A percentile compares a stretch with the other conserved stretches of the same genome.
Conservation (phyloP, 2,797 vertebrate species). For the Scolopax rusticola region DNA sequence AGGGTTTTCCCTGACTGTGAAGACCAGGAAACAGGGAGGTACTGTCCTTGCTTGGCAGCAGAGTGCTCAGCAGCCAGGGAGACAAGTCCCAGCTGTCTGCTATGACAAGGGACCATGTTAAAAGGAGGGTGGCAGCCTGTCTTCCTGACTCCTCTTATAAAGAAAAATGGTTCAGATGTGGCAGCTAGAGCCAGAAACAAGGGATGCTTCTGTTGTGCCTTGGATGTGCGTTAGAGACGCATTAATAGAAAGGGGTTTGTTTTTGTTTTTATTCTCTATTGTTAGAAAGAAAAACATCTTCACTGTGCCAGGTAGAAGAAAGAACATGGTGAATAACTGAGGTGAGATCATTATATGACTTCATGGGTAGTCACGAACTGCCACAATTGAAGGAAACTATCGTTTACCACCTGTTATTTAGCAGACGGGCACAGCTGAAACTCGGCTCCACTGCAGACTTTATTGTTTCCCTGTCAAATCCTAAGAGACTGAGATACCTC, state of each 20-base stretch:
- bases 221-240: neutral
- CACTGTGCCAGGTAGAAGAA: conserved; percentile 1
- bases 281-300: conserved; percentile 42
- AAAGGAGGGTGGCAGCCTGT: neutral
- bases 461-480: conserved; percentile 51
- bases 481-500: conserved; percentile 32
- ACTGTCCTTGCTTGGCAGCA: neutral
- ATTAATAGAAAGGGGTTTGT: conserved; percentile 15
- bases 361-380: conserved; percentile 12
- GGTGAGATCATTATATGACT: conserved; percentile 57
- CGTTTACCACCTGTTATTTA: conserved; percentile 45
- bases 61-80: neutral
- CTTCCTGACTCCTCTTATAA: neutral
- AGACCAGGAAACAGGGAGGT: neutral
- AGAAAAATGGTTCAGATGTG: neutral
- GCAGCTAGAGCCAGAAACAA: neutral
- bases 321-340: conserved; percentile 14
- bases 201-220: neutral
- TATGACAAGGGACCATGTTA: neutral
- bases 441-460: neutral
- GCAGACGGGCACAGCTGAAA: conserved; percentile 54
- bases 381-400: conserved; percentile 59
- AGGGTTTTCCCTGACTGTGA: neutral
- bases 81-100: neutral
- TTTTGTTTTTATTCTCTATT: conserved; percentile 3